Percentiles rank a stretch among this genome's conserved stretches.
Evolutionary conservation across 2,113 vertebrate genomes (phyloP).

Genomic region (Sigmodon hispidus): DNA sequence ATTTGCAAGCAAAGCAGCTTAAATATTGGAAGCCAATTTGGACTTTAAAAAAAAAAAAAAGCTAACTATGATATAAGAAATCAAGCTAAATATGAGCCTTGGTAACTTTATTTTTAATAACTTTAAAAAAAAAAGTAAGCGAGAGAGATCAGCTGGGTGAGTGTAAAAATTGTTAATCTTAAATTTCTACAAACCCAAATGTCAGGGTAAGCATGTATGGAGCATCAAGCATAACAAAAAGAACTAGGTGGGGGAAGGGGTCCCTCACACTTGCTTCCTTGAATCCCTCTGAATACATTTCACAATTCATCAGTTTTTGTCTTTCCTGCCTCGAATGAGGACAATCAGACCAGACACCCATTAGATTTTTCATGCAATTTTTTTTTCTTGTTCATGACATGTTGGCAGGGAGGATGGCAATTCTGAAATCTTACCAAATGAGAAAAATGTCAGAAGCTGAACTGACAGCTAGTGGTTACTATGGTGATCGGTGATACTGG

Average conservation of each 20-base stretch:
- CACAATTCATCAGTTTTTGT: conserved; percentile 99
- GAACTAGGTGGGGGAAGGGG: conserved; percentile 88
- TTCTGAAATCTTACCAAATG: conserved; percentile 99
- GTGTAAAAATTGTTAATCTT: conserved; percentile 90
- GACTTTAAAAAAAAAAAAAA: conserved; percentile 51
- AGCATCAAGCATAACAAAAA: conserved; percentile 90
- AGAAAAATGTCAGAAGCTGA: conserved; percentile 99
- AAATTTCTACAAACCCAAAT: conserved; percentile 90
- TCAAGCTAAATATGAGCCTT: conserved; percentile 78
- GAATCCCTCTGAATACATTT: conserved; percentile 99
- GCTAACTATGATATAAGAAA: conserved; percentile 75
- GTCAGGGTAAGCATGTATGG: conserved; percentile 89
- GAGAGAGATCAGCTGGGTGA: conserved; percentile 85
- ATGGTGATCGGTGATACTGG: conserved; percentile 95
- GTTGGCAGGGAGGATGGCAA: conserved; percentile 98
- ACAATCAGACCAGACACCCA: conserved; percentile 99
- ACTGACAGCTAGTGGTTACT: conserved; percentile 93
- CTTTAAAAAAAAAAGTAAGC: conserved; percentile 75
- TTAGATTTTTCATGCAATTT: conserved; percentile 98
- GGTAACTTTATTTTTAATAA: conserved; percentile 88
- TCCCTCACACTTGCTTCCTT: conserved; percentile 96
- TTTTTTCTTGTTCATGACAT: conserved; percentile 95
- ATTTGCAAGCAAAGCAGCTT: conserved; percentile 68
- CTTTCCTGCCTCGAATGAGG: conserved; percentile 99
- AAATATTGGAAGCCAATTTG: conserved; percentile 73